These are phyloP conservation scores for Callyntrura guangdongensis DNA, from an alignment of 2,888 invertebrate genomes.

Conservation along the genomic window DNA sequence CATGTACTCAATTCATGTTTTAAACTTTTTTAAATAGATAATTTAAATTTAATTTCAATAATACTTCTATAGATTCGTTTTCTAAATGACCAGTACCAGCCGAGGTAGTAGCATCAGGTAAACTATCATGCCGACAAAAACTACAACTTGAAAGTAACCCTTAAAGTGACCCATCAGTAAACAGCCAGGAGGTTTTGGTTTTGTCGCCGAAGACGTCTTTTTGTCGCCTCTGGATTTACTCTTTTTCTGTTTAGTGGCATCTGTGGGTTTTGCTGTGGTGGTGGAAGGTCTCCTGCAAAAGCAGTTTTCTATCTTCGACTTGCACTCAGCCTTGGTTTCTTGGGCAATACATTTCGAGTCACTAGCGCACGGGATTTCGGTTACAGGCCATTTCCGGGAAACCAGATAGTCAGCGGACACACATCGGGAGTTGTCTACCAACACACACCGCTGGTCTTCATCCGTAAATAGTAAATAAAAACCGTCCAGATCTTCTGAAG, in stretches of 20 bases:
- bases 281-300: conserved; percentile 66
- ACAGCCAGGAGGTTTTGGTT: not conserved
- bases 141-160: conserved; percentile 38
- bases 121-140: conserved; percentile 51
- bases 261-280: conserved; percentile 8
- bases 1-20: too few relatives aligned
- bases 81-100: conserved; percentile 55
- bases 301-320: conserved; percentile 73
- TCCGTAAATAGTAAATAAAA: conserved; percentile 70
- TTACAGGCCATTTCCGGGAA: conserved; percentile 60
- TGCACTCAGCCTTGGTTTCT: conserved; percentile 74
- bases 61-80: not conserved
- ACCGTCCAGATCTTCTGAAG: conserved; percentile 67
- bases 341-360: conserved; percentile 70
- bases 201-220: conserved; percentile 6
- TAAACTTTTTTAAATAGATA: not conserved
- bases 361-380: conserved; percentile 67
- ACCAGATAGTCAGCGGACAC: conserved; percentile 65
- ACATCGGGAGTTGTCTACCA: conserved; percentile 72
- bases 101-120: conserved; percentile 62
- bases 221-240: conserved; percentile 13
- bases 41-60: not conserved
- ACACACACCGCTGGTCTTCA: conserved; percentile 60
- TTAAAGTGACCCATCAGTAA: conserved; percentile 39
- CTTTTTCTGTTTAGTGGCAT: conserved; percentile 67